A percentile compares a stretch with the other conserved stretches of the same genome.
phyloP scores from a whole-genome alignment of 2,888 invertebrate species.

The Nephrotoma flavescens region DNA sequence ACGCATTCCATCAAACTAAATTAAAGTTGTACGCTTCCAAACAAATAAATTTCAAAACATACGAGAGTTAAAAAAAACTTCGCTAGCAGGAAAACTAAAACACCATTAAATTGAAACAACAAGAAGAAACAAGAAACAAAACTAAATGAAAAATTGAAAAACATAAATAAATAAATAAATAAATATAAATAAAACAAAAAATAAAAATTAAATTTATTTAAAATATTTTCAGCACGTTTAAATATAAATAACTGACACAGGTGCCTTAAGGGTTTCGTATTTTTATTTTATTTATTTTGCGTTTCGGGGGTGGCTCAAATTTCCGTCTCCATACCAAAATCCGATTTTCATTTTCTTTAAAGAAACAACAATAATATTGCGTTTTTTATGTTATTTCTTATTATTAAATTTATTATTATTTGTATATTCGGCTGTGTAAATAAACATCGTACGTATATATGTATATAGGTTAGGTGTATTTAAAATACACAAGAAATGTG shows the following conservation, averaged over 20 bases:
- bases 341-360: background rate
- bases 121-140: background rate
- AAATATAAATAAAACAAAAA: background rate
- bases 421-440: background rate
- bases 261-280: constrained; percentile 2
- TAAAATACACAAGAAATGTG: background rate
- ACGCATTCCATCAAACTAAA: background rate
- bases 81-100: background rate
- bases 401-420: background rate
- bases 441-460: background rate
- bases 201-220: background rate
- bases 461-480: background rate
- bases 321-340: background rate
- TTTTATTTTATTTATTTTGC: background rate
- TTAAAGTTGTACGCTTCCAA: background rate
- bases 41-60: background rate
- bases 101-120: background rate
- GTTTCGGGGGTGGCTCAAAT: background rate
- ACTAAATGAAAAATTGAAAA: background rate
- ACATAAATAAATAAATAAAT: background rate
- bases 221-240: background rate
- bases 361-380: background rate
- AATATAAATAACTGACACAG: constrained; percentile 1
- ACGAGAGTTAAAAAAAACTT: background rate
- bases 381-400: background rate